A percentile compares a stretch with the other conserved stretches of the same genome.
These are phyloP conservation scores for Sebastes iracundus DNA, from an alignment of 2,797 vertebrate species.

Conservation along the genomic window DNA sequence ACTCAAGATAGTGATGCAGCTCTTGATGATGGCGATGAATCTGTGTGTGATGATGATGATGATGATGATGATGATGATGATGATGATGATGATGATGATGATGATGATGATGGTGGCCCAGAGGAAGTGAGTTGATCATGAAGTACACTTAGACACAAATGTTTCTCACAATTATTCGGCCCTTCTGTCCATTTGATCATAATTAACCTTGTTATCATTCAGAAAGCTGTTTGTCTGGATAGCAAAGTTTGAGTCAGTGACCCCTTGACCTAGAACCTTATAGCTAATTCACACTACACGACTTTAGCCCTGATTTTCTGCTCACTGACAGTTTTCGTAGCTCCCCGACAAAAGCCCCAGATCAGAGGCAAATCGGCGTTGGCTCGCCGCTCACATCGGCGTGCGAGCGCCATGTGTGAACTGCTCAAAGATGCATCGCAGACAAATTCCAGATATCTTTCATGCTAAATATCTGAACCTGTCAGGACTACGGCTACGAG, in stretches of 20 bases:
- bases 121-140: constrained; percentile 42
- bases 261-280: background rate
- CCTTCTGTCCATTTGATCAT: constrained; percentile 8
- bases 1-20: constrained; percentile 44
- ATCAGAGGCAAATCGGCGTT: background rate
- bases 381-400: no score
- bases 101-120: background rate
- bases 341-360: background rate
- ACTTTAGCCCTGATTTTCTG: background rate
- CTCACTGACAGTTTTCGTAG: background rate
- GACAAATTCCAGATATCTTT: background rate
- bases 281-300: background rate
- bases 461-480: background rate
- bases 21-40: constrained; percentile 30
- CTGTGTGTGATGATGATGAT: constrained; percentile 25
- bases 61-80: constrained; percentile 19
- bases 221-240: background rate
- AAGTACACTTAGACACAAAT: constrained; percentile 34
- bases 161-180: background rate
- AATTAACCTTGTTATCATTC: constrained; percentile 22
- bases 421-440: background rate
- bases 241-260: background rate
- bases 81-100: background rate
- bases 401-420: no score
- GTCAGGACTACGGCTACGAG: no score